phyloP scores from a whole-genome alignment of 2,888 invertebrate genomes.

The Muscina levida region DNA sequence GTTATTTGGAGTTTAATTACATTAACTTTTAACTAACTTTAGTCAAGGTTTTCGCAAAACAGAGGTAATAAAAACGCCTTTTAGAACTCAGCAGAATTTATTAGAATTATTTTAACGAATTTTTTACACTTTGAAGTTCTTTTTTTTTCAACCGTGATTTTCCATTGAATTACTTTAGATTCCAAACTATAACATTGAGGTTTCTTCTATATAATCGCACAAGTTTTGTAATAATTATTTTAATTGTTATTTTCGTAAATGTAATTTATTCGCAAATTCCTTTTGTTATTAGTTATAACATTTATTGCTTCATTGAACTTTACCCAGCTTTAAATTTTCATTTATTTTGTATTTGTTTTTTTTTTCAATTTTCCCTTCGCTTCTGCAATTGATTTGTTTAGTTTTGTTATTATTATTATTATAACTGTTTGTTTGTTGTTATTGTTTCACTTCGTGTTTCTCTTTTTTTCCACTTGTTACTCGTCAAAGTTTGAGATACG shows the following conservation, averaged over 20 bases:
- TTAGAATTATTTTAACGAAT: background rate
- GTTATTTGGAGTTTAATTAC: no score
- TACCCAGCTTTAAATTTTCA: no score
- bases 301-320: no score
- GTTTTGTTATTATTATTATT: slow-evolving; percentile 8
- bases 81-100: background rate
- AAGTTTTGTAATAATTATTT: slow-evolving; percentile 15
- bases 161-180: no score
- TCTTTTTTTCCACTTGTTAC: slow-evolving; percentile 62
- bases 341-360: slow-evolving; percentile 36
- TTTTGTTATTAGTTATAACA: no score
- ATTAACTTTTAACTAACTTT: no score
- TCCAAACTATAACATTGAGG: no score
- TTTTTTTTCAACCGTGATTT: background rate
- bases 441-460: slow-evolving; percentile 35
- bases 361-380: slow-evolving; percentile 10
- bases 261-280: no score
- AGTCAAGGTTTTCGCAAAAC: background rate
- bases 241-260: no score
- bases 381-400: slow-evolving; percentile 27
- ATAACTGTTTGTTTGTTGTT: slow-evolving; percentile 18
- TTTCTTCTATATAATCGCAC: no score
- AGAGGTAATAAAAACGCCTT: background rate
- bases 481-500: slow-evolving; percentile 71
- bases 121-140: background rate